Percentiles rank a stretch among this genome's conserved stretches.
phyloP scores from a whole-genome alignment of 2,113 vertebrate species.

The Myiagra hebetior region DNA sequence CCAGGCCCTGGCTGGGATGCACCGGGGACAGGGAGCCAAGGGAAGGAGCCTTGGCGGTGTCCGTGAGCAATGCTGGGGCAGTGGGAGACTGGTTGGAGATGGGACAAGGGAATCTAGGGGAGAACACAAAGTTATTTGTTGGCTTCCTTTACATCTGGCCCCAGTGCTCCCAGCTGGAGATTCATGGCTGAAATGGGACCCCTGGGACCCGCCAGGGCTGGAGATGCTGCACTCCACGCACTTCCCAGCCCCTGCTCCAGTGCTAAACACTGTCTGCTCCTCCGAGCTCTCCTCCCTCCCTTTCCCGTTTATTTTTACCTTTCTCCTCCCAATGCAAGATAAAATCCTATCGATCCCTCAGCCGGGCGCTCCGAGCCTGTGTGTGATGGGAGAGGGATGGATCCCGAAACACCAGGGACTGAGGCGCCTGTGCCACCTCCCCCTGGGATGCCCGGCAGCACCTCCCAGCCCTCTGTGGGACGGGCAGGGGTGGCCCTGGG shows the following conservation, averaged over 20 bases:
- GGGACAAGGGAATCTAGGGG: neutral
- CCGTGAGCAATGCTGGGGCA: fast-evolving
- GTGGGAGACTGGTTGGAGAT: fast-evolving
- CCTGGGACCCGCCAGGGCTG: neutral
- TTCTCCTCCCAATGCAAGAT: neutral
- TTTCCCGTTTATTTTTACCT: neutral
- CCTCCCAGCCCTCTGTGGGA: neutral
- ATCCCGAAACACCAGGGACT: neutral
- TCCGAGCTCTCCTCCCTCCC: neutral
- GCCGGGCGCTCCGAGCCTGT: fast-evolving
- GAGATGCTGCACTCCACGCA: neutral
- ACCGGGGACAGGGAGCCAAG: neutral
- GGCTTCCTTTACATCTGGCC: neutral
- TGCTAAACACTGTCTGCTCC: neutral
- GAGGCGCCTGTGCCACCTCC: too few relatives aligned
- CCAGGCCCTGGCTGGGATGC: neutral
- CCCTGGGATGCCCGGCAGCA: neutral
- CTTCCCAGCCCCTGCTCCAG: neutral
- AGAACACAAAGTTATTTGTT: neutral
- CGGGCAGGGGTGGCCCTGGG: neutral
- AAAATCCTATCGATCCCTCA: neutral
- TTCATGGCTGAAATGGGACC: neutral
- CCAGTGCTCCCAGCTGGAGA: neutral
- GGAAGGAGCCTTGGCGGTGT: neutral
- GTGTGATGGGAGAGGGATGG: neutral